Evolutionary conservation across 2,888 invertebrate species (phyloP).

Genomic region (Conchocele bisecta): DNA sequence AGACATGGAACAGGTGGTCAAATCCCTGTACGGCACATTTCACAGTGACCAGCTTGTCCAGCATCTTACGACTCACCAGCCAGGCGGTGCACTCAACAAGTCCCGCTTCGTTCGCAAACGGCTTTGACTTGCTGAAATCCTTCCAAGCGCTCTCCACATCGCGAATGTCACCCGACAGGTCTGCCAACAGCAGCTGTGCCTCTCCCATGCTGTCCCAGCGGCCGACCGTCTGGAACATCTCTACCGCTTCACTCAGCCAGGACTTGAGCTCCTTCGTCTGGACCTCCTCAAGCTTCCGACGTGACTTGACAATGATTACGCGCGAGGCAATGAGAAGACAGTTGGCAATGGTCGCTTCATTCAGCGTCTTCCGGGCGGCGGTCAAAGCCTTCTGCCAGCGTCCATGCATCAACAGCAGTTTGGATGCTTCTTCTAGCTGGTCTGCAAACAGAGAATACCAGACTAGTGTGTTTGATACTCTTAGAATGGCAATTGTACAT

Average conservation of each 20-base stretch:
- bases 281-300: not conserved
- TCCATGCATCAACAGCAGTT: conserved; percentile 61
- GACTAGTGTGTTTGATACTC: too few species aligned
- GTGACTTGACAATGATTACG: conserved; percentile 53
- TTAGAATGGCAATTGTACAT: too few species aligned
- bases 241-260: conserved; percentile 45
- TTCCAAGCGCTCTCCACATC: conserved; percentile 53
- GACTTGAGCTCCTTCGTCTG: conserved; percentile 6
- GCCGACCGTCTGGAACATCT: conserved; percentile 46
- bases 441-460: too few species aligned
- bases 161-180: conserved; percentile 26
- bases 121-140: conserved; percentile 53
- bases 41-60: conserved; percentile 15
- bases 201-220: conserved; percentile 49
- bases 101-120: conserved; percentile 60
- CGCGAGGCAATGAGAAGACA: conserved; percentile 58
- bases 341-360: conserved; percentile 58
- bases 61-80: conserved; percentile 30
- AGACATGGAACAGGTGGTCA: conserved; percentile 50
- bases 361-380: conserved; percentile 54
- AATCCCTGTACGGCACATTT: conserved; percentile 48
- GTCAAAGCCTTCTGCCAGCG: conserved; percentile 51
- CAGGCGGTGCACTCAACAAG: conserved; percentile 62
- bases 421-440: too few species aligned
- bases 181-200: conserved; percentile 39